Base-by-base conservation (phyloP, 2,113 vertebrate species). In the Choloepus hoffmanni region DNA sequence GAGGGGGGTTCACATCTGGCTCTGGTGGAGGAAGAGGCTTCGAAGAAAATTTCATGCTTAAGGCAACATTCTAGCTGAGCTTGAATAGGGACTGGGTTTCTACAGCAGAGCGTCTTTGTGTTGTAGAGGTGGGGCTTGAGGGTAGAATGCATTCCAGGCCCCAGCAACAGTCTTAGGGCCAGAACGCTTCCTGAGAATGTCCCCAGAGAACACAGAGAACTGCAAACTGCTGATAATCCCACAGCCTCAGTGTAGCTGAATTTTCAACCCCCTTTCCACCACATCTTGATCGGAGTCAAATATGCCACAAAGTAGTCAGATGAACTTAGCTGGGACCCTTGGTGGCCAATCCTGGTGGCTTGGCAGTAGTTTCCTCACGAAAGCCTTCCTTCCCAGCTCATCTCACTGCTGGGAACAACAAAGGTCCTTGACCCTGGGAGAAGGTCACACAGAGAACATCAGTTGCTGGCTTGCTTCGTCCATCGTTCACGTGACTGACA, bases 61-160 rank as follows among this genome's bases (percentile, higher is more conserved):
- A 85, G 89, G 68, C 92, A 88, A 96, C 90, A 89, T 96, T 92
- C 7, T 43, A 92, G 90, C 85, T 95, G 88, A 82, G 87, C 72
- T 97, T 89, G 94, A 97, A 68, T 87, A 48, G 58, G 50, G 76
- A 94, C 82, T 88, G 81, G 43, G 45, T 96, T 97, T 97, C 79
- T 53, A 90, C 65, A 90, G 62, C 88, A 67, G 60, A 82, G 95
- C 62, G 58, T 85, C 82, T 92, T 95, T 96, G 85, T 95, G 60
- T 95, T 85, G 58, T 48, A 58, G 89, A 87, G 76, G 88, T 62
- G n/a, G 82, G 81, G 82, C 92, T 33, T 0, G 26, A 96, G 45
- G 55, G 58, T 40, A 87, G 92, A 53, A 94, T 94, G 36, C 89
- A 92, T 94, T 97, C 95, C 85, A 93, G 84, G 60, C 68, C 94